Evolutionary conservation across 2,113 vertebrate genomes (phyloP), one percentile per base, ranked within the genome.

Genomic region (Halichoerus grypus): DNA sequence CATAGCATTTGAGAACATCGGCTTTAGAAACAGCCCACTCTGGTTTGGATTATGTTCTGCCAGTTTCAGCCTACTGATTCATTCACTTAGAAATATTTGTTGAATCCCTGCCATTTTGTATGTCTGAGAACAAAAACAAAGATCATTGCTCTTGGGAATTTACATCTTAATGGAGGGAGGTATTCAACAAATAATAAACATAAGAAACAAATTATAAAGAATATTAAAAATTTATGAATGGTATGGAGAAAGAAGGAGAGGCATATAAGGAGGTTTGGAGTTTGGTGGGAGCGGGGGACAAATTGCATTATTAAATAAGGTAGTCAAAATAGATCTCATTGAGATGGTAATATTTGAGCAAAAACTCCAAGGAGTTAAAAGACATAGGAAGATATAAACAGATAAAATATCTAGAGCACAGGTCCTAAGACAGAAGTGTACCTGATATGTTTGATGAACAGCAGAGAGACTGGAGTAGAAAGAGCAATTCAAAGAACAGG

Each of bases 361-460:
- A 82, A 93, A 10, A 42, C 33, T 67, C 5, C 9, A 88, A 55
- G 7, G 21, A 63, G 55, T 14, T 55, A 6, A 53, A 63, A 79
- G 22, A 55, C 22, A 55, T 26, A 63, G 5, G 13, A 63, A 24
- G 18, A 31, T 46, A 14, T 42, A 76, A 74, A 21, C 55, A 87
- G 31, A 72, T 46, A 49, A 46, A 72, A 49, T 26, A 49, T 21
- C 39, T 76, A 63, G 36, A 81, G 36, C 28, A 7, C 2, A 4
- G 5, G 7, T 3, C 36, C 28, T 21, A 33, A 46, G 5, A n/a
- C 4, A 21, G 11, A 28, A 57, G 0, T 7, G 10, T 9, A 4
- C 26, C 42, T 13, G 13, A 28, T 36, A 19, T 16, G 5, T 49
- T 36, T 57, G 65, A 26, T 24, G 22, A 53, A 22, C 53, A 65